phyloP scores from a whole-genome alignment of 2,888 invertebrate species.

The Cephus pulcher region DNA sequence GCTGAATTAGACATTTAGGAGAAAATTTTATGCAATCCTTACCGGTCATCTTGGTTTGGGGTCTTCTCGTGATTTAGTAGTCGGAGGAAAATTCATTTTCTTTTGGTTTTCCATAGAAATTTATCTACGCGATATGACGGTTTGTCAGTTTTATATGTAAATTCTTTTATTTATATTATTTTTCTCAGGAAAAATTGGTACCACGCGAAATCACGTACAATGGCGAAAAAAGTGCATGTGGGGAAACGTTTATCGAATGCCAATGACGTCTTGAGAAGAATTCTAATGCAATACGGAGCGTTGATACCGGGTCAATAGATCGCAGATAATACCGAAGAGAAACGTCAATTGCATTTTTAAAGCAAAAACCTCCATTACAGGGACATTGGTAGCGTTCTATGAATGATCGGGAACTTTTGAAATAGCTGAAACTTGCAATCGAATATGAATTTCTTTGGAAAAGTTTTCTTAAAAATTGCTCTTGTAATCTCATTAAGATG shows the following conservation, averaged over 20 bases:
- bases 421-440: not conserved
- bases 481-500: not conserved
- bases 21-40: not conserved
- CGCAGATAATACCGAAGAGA: not conserved
- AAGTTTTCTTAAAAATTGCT: not conserved
- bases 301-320: not conserved
- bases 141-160: not conserved
- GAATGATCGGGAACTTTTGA: not conserved
- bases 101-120: not conserved
- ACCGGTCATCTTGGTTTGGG: not conserved
- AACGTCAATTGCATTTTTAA: not conserved
- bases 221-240: not conserved
- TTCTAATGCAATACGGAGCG: not conserved
- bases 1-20: not conserved
- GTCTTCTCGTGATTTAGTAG: not conserved
- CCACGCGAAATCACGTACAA: not conserved
- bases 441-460: not conserved
- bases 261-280: not conserved
- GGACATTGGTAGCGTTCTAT: too few species aligned
- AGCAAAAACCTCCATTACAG: not conserved
- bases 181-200: not conserved
- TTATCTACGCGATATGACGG: not conserved
- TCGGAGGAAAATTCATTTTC: not conserved
- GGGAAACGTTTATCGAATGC: not conserved
- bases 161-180: not conserved